Base-by-base conservation (phyloP, 1,140 invertebrate species). In the Sitophilus oryzae region DNA sequence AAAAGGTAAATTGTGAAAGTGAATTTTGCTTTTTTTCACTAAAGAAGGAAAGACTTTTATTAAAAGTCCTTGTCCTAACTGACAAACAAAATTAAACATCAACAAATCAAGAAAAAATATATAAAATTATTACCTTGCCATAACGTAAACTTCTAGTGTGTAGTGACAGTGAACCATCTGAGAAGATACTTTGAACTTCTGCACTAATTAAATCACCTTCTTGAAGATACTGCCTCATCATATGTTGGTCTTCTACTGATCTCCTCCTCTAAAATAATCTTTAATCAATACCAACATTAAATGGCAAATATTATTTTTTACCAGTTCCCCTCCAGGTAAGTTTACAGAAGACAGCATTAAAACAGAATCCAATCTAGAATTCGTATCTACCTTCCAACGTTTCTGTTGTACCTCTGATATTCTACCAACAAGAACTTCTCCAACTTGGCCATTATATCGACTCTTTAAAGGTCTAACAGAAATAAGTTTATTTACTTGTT, bases 131-230 rank as follows among this genome's bases (percentile, higher is more conserved):
- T 68, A 93, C 85, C 78, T 96, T 99, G 40, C 96, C 96, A 81
- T 98, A 99, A 68, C 96, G 97, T 36, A 96, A 81, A 74, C 90
- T 96, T 71, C 96, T 81, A 0, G 96, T 97, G 67, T 99, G 94
- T 15, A 99, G 76, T 0, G 91, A 93, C 2, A 99, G 70, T 3
- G 89, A 84, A 15, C 96, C 93, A 76, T 99, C 96, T 30, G 83
- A 78, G 70, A 86, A 93, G 15, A 94, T 82, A 71, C 84, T 93
- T 71, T 98, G 91, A 0, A 98, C 95, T 81, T 99, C 94, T 9
- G 95, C 95, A 75, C 92, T 96, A 30, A 99, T 93, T 0, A 99
- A 74, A 76, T 99, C 96, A 18, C 96, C 96, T 76, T 98, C 95
- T 71, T 90, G 84, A 11, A 99, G 73, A 76, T 95, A 96, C 37